phyloP scores from a whole-genome alignment of 2,113 vertebrate species.

The Camelus bactrianus region DNA sequence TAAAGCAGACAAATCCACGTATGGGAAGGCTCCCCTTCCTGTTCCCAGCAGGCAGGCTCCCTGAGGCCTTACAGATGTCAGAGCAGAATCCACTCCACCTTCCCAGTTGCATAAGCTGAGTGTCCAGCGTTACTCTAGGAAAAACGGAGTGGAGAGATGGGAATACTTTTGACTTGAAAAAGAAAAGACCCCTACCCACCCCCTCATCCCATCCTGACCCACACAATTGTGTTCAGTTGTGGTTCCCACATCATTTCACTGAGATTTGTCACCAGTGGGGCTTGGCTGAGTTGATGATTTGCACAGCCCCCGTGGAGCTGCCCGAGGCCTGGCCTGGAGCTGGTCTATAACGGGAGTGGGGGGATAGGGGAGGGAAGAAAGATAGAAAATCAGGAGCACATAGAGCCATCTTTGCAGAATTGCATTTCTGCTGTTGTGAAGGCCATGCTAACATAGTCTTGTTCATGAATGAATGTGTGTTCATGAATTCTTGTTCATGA shows the following conservation, averaged over 20 bases:
- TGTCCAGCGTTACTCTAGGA: background rate
- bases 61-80: conserved; percentile 64
- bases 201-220: fast-evolving
- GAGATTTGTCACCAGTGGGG: background rate
- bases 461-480: background rate
- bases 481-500: background rate
- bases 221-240: background rate
- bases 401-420: background rate
- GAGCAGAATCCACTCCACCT: background rate
- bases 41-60: conserved; percentile 62
- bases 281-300: background rate
- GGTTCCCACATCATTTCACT: background rate
- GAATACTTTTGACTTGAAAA: background rate
- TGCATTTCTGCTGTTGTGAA: background rate
- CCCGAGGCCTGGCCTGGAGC: background rate
- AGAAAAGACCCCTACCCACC: background rate
- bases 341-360: background rate
- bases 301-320: background rate
- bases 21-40: conserved; percentile 57
- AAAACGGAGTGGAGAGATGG: background rate
- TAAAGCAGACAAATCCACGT: conserved; percentile 60
- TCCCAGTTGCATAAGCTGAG: conserved; percentile 16
- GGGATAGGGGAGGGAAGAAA: background rate
- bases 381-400: background rate
- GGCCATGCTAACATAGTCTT: background rate